phyloP scores from a whole-genome alignment of 1,140 invertebrate species.

The Bombus pyrosoma region DNA sequence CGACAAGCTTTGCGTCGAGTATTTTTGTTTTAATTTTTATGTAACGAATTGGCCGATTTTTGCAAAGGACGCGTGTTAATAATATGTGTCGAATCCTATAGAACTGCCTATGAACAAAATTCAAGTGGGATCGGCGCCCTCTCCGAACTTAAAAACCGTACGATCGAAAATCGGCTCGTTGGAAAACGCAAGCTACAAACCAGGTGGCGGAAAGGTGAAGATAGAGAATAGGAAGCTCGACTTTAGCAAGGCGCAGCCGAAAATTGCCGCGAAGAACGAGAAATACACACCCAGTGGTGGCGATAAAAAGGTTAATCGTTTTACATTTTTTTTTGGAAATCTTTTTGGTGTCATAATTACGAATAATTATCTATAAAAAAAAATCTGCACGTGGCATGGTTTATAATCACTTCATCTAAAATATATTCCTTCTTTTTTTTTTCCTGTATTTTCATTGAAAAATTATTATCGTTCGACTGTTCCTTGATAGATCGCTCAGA shows the following conservation, averaged over 20 bases:
- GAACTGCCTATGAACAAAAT: conserved; percentile 96
- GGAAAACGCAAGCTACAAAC: conserved; percentile 95
- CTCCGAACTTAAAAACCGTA: conserved; percentile 94
- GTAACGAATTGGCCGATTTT: background rate
- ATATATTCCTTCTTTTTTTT: too few species aligned
- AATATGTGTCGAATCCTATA: conserved; percentile 67
- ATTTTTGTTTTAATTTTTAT: background rate
- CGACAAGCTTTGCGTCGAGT: background rate
- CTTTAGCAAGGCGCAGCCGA: conserved; percentile 90
- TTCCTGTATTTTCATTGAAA: too few species aligned
- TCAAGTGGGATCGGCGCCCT: conserved; percentile 94
- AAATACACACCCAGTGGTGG: conserved; percentile 94
- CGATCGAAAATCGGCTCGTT: conserved; percentile 97
- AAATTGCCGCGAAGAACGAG: conserved; percentile 96
- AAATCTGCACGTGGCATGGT: background rate
- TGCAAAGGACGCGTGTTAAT: background rate
- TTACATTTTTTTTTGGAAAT: background rate
- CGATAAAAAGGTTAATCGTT: conserved; percentile 91
- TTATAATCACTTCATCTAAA: background rate
- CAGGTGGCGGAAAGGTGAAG: conserved; percentile 95
- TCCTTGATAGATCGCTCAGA: conserved; percentile 87
- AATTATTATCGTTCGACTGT: background rate
- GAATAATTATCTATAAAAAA: background rate
- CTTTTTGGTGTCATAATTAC: background rate
- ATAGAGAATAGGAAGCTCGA: conserved; percentile 94